Conservation (phyloP, 1,140 invertebrate genomes). For the Tetraneura akinire region DNA sequence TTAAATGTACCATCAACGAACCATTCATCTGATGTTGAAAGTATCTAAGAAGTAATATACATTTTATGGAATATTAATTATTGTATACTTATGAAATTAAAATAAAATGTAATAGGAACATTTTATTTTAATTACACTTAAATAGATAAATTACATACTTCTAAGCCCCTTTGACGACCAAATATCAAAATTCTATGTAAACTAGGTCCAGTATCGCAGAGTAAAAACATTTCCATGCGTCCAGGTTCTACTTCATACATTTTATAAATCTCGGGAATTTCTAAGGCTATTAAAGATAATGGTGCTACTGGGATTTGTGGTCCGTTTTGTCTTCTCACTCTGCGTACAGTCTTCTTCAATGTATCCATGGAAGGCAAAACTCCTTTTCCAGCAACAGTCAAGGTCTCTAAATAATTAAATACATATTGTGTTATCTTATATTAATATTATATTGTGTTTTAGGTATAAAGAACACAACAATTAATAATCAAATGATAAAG, state of each 20-base stretch:
- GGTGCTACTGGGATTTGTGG: not conserved
- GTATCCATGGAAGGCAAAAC: too few relatives aligned
- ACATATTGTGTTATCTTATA: too few relatives aligned
- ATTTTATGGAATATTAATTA: too few relatives aligned
- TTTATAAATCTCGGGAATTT: not conserved
- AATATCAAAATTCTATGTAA: not conserved
- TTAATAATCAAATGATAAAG: too few relatives aligned
- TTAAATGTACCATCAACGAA: slow-evolving; percentile 28
- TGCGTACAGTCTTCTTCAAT: too few relatives aligned
- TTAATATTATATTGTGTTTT: too few relatives aligned
- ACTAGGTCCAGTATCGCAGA: not conserved
- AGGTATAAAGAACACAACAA: too few relatives aligned
- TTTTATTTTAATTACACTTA: too few relatives aligned
- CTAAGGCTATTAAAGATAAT: not conserved
- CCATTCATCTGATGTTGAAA: not conserved
- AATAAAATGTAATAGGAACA: too few relatives aligned
- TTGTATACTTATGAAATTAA: not conserved
- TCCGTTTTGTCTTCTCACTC: too few relatives aligned
- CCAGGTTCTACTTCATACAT: not conserved
- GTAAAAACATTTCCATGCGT: not conserved
- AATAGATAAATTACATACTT: not conserved
- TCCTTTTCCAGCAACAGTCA: too few relatives aligned
- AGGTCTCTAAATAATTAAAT: too few relatives aligned
- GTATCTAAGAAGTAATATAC: not conserved
- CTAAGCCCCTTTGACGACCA: not conserved